A percentile compares a stretch with the other conserved stretches of the same genome.
Evolutionary conservation across 2,797 vertebrate species (phyloP).

Genomic region (Ceyx erithaca): DNA sequence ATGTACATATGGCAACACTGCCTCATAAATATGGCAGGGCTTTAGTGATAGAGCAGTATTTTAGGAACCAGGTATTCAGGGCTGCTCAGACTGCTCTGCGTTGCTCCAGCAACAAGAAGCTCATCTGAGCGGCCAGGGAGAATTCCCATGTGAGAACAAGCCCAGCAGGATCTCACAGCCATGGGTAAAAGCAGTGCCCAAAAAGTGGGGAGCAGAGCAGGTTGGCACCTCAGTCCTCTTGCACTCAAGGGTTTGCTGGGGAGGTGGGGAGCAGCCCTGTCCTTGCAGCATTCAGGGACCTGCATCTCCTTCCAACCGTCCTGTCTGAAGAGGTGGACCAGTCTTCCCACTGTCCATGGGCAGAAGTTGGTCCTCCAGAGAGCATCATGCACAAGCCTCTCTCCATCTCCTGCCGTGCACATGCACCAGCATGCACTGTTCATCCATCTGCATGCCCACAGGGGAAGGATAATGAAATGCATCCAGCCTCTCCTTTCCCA

Average conservation of each 20-base stretch:
- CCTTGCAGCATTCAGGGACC: accelerated
- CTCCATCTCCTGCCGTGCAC: neutral
- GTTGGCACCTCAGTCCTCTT: accelerated
- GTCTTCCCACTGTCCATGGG: neutral
- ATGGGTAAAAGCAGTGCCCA: accelerated
- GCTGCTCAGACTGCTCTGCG: neutral
- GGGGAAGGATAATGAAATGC: neutral
- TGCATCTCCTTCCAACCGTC: accelerated
- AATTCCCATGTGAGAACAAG: neutral
- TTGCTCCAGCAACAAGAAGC: conserved; percentile 42
- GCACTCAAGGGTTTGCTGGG: accelerated
- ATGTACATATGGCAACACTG: accelerated
- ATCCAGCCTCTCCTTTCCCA: neutral
- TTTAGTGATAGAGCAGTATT: neutral
- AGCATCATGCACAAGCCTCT: accelerated
- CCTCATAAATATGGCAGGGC: neutral
- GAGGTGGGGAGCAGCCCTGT: neutral
- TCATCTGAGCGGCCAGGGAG: neutral
- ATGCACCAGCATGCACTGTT: neutral
- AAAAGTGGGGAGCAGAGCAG: accelerated
- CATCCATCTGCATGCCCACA: neutral
- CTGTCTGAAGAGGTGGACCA: neutral
- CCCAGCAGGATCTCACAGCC: neutral
- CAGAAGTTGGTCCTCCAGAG: accelerated
- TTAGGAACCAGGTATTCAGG: neutral